A percentile compares a stretch with the other conserved stretches of the same genome.
phyloP scores from a whole-genome alignment of 2,888 invertebrate genomes.

The Erannis defoliaria region DNA sequence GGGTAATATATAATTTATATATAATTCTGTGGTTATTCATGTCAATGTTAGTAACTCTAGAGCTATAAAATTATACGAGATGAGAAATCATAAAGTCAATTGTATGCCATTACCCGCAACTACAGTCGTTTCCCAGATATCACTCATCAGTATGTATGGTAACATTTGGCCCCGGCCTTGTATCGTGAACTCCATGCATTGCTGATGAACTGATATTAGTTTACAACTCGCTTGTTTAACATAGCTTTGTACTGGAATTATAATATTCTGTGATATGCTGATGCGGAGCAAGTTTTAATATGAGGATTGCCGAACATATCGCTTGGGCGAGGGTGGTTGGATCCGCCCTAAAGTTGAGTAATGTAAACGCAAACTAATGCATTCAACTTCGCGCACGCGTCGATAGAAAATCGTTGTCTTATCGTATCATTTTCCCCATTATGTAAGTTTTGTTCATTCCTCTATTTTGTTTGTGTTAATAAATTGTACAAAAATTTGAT shows the following conservation, averaged over 20 bases:
- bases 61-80: neutral
- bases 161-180: slow-evolving; percentile 45
- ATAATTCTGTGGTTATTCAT: slow-evolving; percentile 6
- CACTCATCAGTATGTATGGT: slow-evolving; percentile 44
- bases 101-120: slow-evolving; percentile 11
- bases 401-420: too few species aligned
- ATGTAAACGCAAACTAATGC: slow-evolving; percentile 21
- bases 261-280: slow-evolving; percentile 71
- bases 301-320: slow-evolving; percentile 41
- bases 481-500: too few species aligned
- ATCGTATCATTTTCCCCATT: too few species aligned
- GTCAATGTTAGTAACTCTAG: neutral
- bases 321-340: slow-evolving; percentile 9
- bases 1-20: neutral
- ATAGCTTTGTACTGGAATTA: slow-evolving; percentile 73
- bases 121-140: slow-evolving; percentile 21
- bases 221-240: slow-evolving; percentile 65
- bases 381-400: neutral
- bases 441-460: too few species aligned
- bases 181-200: slow-evolving; percentile 72
- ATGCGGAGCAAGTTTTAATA: slow-evolving; percentile 49
- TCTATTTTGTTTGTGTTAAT: too few species aligned
- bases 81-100: slow-evolving; percentile 18
- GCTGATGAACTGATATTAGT: slow-evolving; percentile 76
- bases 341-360: slow-evolving; percentile 13